Base-by-base conservation (phyloP, 2,797 vertebrate species). In the Enteromius unitaeniatus region DNA sequence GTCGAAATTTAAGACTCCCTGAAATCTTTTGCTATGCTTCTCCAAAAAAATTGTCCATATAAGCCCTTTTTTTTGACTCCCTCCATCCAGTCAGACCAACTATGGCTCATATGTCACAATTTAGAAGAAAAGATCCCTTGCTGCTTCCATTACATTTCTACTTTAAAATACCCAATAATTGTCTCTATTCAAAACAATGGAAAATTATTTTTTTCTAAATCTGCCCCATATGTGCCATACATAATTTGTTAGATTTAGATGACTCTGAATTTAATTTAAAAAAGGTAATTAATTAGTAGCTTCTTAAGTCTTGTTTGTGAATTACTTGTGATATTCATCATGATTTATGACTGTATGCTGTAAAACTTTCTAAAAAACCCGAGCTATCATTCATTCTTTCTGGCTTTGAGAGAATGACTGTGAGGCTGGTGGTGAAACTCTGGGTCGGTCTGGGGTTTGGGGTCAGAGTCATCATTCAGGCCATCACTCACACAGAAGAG, bases 401-500 rank as follows among this genome's bases (percentile, higher is more conserved):
- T 17, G 65, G 58, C 78, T 83, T 81, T 70, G 64, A 53, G 72
- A 78, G 58, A 76, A 73, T 28, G 78, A 78, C 58, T 72, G 49
- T 82, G 75, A 79, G 79, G 75, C 72, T 80, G 77, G 28, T 80
- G 77, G 37, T 80, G 83, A 83, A 79, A 47, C 65, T 87, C 60
- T 79, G 81, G 81, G 86, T 83, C 83, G 42, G 81, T 67, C 58
- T n/a, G 23, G 77, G 73, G 78, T 80, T 82, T 72, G 28, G 55
- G 86, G 86, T 86, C 81, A 82, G 81, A 85, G 77, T 83, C 83
- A 85, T 89, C 85, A 89, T 83, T 84, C 86, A 84, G 84, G n/a
- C 78, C 80, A 82, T 87, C 86, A 88, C 82, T 88, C 85, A 86
- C 23, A 69, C 55, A 77, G 72, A 7, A 28, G 51, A 69, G 75